These are phyloP conservation scores for Carapus acus DNA, from an alignment of 2,797 vertebrate genomes.

Conservation along the genomic window DNA sequence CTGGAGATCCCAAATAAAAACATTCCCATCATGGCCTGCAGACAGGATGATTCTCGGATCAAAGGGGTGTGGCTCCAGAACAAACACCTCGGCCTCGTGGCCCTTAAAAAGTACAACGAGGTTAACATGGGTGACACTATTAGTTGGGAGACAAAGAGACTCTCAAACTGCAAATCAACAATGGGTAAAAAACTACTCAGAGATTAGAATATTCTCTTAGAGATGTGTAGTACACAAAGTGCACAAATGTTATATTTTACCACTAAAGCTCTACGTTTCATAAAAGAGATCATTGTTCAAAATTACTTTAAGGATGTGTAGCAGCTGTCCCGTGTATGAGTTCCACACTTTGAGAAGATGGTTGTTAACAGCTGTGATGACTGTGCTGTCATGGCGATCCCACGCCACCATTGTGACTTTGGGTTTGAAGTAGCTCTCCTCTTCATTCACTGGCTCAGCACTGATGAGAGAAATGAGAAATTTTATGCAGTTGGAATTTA, in stretches of 20 bases:
- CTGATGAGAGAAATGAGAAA: conserved; percentile 36
- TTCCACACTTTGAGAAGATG: conserved; percentile 98
- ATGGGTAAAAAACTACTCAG: too few relatives aligned
- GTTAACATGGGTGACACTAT: too few relatives aligned
- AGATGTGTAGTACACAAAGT: too few relatives aligned
- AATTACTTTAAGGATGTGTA: conserved; percentile 88
- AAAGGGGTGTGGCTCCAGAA: conserved; percentile 93
- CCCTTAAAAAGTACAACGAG: conserved; percentile 71
- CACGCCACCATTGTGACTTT: conserved; percentile 99
- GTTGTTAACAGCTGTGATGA: conserved; percentile 94
- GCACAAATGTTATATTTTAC: too few relatives aligned
- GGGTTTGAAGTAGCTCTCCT: conserved; percentile 90
- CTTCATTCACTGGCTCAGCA: conserved; percentile 71
- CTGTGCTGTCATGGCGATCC: conserved; percentile 88
- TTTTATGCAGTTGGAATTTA: too few relatives aligned
- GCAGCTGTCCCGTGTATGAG: conserved; percentile 87
- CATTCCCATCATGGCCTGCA: conserved; percentile 91
- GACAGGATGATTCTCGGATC: conserved; percentile 94
- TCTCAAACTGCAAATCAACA: too few relatives aligned
- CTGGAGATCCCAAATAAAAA: conserved; percentile 93
- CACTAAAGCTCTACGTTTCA: background rate
- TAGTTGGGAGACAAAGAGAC: too few relatives aligned
- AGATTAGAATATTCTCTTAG: too few relatives aligned
- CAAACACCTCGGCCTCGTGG: conserved; percentile 93
- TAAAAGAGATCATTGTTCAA: conserved; percentile 3